phyloP scores from a whole-genome alignment of 2,113 vertebrate species.

The Setophaga coronata region DNA sequence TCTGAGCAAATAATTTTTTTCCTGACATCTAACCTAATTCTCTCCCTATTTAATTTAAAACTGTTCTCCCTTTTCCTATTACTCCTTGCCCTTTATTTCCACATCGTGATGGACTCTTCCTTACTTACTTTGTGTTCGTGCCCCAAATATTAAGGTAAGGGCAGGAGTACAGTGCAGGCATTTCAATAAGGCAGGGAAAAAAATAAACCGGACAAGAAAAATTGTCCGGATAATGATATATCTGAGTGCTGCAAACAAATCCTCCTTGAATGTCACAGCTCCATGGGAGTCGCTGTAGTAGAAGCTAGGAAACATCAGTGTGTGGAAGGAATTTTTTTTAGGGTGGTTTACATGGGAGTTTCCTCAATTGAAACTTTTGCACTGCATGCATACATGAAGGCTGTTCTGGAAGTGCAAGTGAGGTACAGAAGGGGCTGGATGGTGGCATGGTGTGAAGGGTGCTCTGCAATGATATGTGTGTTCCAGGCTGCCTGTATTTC shows the following conservation, averaged over 20 bases:
- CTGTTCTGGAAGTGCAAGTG: background rate
- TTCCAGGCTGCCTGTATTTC: background rate
- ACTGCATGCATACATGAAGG: rapidly evolving
- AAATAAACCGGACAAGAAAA: background rate
- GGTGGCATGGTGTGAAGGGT: background rate
- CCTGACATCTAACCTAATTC: background rate
- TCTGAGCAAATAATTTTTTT: background rate
- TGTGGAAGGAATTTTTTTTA: background rate
- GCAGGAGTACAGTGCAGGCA: background rate
- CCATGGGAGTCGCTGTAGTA: rapidly evolving
- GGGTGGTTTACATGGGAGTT: background rate
- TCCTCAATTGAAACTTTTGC: background rate
- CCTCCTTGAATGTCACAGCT: background rate
- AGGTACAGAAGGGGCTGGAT: background rate
- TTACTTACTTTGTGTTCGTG: background rate
- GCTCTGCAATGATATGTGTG: rapidly evolving
- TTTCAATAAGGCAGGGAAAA: background rate
- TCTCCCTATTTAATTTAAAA: background rate
- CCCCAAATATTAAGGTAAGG: background rate
- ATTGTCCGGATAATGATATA: background rate
- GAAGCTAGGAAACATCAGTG: background rate
- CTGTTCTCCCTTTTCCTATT: background rate
- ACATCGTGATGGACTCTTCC: background rate
- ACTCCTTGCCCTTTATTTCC: background rate
- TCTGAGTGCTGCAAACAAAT: background rate